phyloP scores from a whole-genome alignment of 2,888 invertebrate species.

The Orchesella flavescens region DNA sequence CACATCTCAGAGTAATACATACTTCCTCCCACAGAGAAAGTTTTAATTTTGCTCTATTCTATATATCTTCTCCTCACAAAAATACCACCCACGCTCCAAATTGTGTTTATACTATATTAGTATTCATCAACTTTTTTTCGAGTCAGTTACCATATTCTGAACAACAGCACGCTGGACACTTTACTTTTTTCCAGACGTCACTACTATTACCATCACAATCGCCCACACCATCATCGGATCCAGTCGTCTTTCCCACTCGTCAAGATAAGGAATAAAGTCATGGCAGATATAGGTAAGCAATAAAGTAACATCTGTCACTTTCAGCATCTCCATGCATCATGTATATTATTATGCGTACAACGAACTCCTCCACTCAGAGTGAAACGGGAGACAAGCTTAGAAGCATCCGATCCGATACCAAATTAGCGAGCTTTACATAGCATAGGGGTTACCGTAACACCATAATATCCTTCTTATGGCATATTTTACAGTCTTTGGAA shows the following conservation, averaged over 20 bases:
- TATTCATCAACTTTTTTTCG: too few species aligned
- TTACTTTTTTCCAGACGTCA: slow-evolving; percentile 60
- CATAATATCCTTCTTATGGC: background rate
- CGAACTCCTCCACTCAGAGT: background rate
- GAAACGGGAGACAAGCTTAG: too few species aligned
- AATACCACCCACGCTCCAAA: too few species aligned
- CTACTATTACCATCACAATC: slow-evolving; percentile 60
- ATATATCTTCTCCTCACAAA: too few species aligned
- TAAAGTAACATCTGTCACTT: background rate
- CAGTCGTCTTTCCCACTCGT: slow-evolving; percentile 64
- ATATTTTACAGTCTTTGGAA: too few species aligned
- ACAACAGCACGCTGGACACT: slow-evolving; percentile 61
- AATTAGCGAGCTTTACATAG: background rate
- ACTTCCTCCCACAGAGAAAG: too few species aligned
- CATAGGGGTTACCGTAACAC: slow-evolving; percentile 19
- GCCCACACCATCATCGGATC: slow-evolving; percentile 63
- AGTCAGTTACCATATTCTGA: slow-evolving; percentile 15
- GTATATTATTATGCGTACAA: slow-evolving; percentile 8
- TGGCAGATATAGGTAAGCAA: slow-evolving; percentile 68
- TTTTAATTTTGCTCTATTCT: too few species aligned
- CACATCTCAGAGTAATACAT: too few species aligned
- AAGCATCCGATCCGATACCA: background rate
- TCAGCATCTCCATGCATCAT: background rate
- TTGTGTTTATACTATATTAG: too few species aligned
- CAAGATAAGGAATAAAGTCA: slow-evolving; percentile 65